phyloP scores from a whole-genome alignment of 2,113 vertebrate species.

The Spizaetus ornatus region DNA sequence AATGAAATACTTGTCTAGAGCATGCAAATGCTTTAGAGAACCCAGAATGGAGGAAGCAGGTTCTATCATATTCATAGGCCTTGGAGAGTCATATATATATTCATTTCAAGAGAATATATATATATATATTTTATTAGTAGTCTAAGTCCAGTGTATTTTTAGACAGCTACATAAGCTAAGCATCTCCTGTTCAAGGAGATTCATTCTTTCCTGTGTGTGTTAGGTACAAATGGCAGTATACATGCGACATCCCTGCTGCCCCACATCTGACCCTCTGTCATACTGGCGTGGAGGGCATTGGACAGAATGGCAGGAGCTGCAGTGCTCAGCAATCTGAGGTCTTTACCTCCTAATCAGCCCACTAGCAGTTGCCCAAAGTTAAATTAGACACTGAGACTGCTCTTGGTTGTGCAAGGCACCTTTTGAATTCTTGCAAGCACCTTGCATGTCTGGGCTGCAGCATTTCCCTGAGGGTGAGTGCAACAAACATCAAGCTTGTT shows the following conservation, averaged over 20 bases:
- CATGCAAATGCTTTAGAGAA: neutral
- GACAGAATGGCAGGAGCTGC: neutral
- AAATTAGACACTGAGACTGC: neutral
- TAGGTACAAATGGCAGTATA: neutral
- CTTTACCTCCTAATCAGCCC: neutral
- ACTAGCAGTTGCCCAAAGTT: neutral
- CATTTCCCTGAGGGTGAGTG: neutral
- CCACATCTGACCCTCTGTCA: neutral
- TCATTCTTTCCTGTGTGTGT: neutral
- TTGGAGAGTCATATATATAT: neutral
- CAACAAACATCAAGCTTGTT: neutral
- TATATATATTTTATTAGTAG: neutral
- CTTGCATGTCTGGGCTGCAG: neutral
- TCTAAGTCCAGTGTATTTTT: neutral
- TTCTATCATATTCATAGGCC: neutral
- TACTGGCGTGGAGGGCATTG: neutral
- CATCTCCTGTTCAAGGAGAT: neutral
- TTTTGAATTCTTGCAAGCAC: neutral
- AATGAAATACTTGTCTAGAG: neutral
- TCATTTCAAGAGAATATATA: neutral
- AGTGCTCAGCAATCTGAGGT: neutral
- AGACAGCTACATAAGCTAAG: neutral
- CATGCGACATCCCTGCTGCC: fast-evolving
- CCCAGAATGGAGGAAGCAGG: neutral
- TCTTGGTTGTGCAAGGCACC: neutral